Conservation (phyloP, 2,797 vertebrate species). For the Paedocypris micromegethes region DNA sequence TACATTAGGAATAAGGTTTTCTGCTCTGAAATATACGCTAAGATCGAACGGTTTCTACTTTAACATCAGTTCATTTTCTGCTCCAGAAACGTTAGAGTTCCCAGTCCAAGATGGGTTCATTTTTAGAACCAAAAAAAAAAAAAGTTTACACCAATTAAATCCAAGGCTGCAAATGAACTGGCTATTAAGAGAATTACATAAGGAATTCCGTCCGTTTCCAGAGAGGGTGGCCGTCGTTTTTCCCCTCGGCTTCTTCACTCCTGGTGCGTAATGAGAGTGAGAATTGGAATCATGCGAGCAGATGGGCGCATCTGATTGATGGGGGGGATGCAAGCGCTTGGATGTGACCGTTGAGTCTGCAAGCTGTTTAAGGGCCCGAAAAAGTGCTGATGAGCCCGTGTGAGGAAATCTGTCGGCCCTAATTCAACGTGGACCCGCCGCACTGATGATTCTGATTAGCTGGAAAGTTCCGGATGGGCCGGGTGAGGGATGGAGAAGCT, state of each 20-base stretch:
- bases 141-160: conserved; percentile 50
- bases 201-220: conserved; percentile 34
- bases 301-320: conserved; percentile 45
- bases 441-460: conserved; percentile 55
- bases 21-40: conserved; percentile 44
- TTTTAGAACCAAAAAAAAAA: conserved; percentile 46
- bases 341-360: conserved; percentile 38
- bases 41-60: conserved; percentile 56
- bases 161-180: conserved; percentile 54
- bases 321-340: conserved; percentile 16
- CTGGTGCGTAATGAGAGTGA: conserved; percentile 46
- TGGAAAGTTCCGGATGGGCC: conserved; percentile 36
- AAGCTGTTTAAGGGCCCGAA: conserved; percentile 46
- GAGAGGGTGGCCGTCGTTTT: conserved; percentile 19
- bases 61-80: conserved; percentile 60
- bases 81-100: conserved; percentile 58
- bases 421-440: conserved; percentile 43
- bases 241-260: conserved; percentile 16
- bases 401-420: conserved; percentile 48
- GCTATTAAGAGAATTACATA: conserved; percentile 51
- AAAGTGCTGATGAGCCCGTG: conserved; percentile 43
- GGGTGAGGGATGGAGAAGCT: conserved; percentile 1
- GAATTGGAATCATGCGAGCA: conserved; percentile 45
- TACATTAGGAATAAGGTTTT: background rate
- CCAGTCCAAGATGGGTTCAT: conserved; percentile 48